These are phyloP conservation scores for Orchesella cincta DNA, from an alignment of 1,140 invertebrate species.

Conservation along the genomic window DNA sequence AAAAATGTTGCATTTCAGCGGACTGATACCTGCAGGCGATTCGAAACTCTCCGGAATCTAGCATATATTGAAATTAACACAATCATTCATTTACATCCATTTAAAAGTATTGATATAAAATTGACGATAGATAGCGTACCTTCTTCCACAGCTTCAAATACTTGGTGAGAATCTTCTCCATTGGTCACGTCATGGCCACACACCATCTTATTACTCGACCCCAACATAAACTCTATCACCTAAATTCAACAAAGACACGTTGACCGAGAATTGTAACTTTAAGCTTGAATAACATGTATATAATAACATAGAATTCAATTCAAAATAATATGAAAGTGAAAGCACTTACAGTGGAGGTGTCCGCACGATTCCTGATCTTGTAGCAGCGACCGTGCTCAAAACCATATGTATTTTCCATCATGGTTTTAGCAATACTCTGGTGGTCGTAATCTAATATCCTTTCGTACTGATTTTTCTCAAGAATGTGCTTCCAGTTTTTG, in stretches of 20 bases:
- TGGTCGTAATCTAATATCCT: not conserved
- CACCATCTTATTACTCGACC: slow-evolving; percentile 2
- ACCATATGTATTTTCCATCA: slow-evolving; percentile 20
- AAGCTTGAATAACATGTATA: not conserved
- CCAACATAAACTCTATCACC: slow-evolving; percentile 8
- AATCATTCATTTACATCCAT: not conserved
- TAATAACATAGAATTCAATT: not conserved
- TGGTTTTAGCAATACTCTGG: not conserved
- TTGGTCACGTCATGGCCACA: not conserved
- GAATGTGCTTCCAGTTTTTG: not conserved
- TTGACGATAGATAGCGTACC: too few species aligned
- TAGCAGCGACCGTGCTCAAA: not conserved
- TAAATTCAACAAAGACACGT: not conserved
- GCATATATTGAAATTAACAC: not conserved
- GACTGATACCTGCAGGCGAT: slow-evolving; percentile 13
- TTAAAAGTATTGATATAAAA: too few species aligned
- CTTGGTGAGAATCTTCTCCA: slow-evolving; percentile 22
- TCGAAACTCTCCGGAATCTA: slow-evolving; percentile 7
- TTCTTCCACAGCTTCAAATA: slow-evolving; percentile 17
- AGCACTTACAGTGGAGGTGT: slow-evolving; percentile 12
- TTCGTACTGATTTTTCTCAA: not conserved
- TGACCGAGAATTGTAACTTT: not conserved
- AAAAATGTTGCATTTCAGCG: slow-evolving; percentile 5
- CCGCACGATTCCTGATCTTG: slow-evolving; percentile 2
- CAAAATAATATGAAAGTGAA: too few species aligned